Evolutionary conservation across 1,140 invertebrate species (phyloP), one percentile per base, ranked within the genome.

Genomic region (Halictus rubicundus): DNA sequence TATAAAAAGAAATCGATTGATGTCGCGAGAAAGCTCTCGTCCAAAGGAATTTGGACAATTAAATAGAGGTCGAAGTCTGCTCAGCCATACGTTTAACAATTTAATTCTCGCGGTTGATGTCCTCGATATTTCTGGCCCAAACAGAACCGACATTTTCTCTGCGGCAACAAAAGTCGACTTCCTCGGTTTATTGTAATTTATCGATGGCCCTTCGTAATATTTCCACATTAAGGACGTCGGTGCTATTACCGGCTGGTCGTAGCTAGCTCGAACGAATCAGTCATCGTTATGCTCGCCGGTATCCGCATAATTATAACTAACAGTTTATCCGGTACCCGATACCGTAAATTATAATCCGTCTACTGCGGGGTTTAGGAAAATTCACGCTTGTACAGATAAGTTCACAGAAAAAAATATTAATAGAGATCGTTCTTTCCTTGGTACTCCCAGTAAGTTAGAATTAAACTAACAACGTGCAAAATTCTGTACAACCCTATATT

Each of bases 151-250:
- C 57, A 85, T 85, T 82, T 74, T 78, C 79, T 63, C 16, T 49
- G 19, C 19, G 8, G 27, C 23, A 16, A 77, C 78, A 21, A 84
- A 42, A 85, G 74, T 78, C 83, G 64, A 70, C 65, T 42, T 46
- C 61, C 54, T 57, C 68, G 69, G 71, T 84, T 89, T 83, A 88
- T 89, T 78, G 84, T 88, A 89, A 89, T 89, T 88, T 88, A 88
- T 88, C 82, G 87, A 87, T 81, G 84, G 72, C 76, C 87, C 61
- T 61, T 49, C 73, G 42, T 12, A 46, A 86, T 88, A 87, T 89
- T 88, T 88, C 78, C 86, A 83, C 70, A 74, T 78, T 85, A 87
- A 82, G 59, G 77, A 72, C 54, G 57, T 66, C 75, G 57, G 66
- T 54, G 74, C 71, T 72, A 82, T 86, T 84, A 78, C 65, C 49